phyloP scores from a whole-genome alignment of 92 coral and sea anemone species.

The Epizoanthus rinbou region DNA sequence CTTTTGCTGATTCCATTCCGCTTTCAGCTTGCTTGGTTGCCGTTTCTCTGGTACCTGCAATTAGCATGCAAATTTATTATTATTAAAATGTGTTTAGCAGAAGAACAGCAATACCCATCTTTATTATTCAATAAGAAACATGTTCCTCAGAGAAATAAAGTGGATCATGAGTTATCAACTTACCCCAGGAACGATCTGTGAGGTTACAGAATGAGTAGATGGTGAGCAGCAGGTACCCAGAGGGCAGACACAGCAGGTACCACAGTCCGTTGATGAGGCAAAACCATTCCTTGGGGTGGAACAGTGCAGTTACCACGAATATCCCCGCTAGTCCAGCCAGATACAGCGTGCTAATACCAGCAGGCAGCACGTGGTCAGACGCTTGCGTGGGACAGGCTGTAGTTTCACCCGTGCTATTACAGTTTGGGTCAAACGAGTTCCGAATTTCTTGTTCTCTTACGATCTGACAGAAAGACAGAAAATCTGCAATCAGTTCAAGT shows the following conservation, averaged over 20 bases:
- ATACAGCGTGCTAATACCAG: slow-evolving; percentile 51
- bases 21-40: slow-evolving; percentile 12
- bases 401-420: not conserved
- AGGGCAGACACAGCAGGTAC: slow-evolving; percentile 64
- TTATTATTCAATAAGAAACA: not conserved
- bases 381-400: slow-evolving; percentile 35
- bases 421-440: not conserved
- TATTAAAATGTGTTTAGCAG: no score
- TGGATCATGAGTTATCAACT: not conserved
- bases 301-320: slow-evolving; percentile 51
- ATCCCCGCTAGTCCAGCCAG: slow-evolving; percentile 58
- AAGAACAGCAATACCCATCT: not conserved
- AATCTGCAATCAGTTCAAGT: not conserved
- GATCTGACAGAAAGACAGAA: not conserved
- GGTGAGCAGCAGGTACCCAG: slow-evolving; percentile 61
- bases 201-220: slow-evolving; percentile 59
- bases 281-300: slow-evolving; percentile 60
- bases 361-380: slow-evolving; percentile 48
- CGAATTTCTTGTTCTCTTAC: slow-evolving; percentile 20
- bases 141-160: no score
- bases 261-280: slow-evolving; percentile 59
- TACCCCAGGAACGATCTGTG: slow-evolving; percentile 78
- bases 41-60: slow-evolving; percentile 31
- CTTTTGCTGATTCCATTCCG: slow-evolving; percentile 23
- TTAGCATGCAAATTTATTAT: not conserved